Conservation (phyloP, 2,888 invertebrate species). For the Chymomyza procnemis region DNA sequence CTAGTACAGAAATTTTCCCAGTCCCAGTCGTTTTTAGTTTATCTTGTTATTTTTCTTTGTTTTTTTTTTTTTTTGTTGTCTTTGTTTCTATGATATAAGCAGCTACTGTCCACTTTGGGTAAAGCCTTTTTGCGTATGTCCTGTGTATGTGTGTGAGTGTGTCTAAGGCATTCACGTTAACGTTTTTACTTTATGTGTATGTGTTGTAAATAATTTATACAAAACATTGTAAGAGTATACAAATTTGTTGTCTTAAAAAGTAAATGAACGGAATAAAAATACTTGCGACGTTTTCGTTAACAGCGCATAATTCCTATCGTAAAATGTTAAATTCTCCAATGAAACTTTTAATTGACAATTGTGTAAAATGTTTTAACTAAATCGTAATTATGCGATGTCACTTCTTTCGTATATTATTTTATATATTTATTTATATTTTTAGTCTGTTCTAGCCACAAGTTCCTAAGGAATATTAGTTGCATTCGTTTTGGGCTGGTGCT, state of each 20-base stretch:
- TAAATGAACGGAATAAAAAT: conserved; percentile 16
- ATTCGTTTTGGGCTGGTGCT: conserved; percentile 3
- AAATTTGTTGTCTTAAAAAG: conserved; percentile 10
- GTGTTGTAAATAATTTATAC: not conserved
- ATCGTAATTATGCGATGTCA: not conserved
- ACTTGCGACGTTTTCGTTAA: not conserved
- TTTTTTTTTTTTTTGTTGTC: not conserved
- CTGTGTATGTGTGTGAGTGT: too few relatives aligned
- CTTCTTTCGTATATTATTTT: too few relatives aligned
- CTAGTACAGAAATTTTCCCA: not conserved
- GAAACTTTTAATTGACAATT: conserved; percentile 16
- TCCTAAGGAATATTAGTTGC: not conserved
- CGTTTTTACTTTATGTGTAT: conserved; percentile 5
- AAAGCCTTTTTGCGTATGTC: conserved; percentile 8
- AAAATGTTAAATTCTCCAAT: conserved; percentile 2
- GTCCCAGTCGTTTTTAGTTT: not conserved
- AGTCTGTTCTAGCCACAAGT: not conserved
- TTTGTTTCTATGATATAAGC: not conserved
- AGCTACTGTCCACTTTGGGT: not conserved
- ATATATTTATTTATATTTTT: not conserved
- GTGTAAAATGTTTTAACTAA: not conserved
- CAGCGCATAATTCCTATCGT: not conserved
- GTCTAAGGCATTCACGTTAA: conserved; percentile 13
- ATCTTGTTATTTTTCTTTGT: not conserved
- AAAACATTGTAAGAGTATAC: conserved; percentile 9